A percentile compares a stretch with the other conserved stretches of the same genome.
Conservation (phyloP, 2,113 vertebrate genomes). For the Rhynchomys soricoides region DNA sequence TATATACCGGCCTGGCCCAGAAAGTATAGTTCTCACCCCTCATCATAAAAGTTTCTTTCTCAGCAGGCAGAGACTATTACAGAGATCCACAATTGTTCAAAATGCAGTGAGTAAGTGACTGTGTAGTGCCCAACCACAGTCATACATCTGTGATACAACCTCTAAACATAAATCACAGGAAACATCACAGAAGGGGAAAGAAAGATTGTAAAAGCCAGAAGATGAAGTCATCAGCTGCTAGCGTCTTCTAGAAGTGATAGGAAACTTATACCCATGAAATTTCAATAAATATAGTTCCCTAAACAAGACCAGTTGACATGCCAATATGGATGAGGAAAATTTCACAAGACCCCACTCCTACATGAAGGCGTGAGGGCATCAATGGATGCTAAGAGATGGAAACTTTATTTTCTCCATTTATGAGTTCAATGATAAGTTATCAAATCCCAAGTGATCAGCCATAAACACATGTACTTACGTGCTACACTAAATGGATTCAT, state of each 20-base stretch:
- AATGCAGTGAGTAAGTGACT: background rate
- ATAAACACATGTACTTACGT: background rate
- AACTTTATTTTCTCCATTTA: background rate
- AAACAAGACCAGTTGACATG: background rate
- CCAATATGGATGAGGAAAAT: background rate
- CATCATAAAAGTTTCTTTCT: background rate
- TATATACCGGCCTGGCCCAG: background rate
- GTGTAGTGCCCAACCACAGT: background rate
- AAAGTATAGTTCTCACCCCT: background rate
- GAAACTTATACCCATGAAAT: background rate
- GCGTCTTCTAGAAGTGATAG: background rate
- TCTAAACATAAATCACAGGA: background rate
- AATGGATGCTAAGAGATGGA: background rate
- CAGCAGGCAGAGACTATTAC: background rate
- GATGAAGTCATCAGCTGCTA: background rate
- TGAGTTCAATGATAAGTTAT: background rate
- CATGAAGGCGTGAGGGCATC: background rate
- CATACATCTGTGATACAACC: background rate
- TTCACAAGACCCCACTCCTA: background rate
- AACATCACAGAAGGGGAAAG: background rate
- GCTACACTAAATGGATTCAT: background rate
- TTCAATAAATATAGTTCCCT: background rate
- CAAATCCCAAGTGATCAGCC: background rate
- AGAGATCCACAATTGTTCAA: background rate
- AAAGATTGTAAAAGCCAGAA: too few species aligned